phyloP scores from a whole-genome alignment of 1,140 invertebrate genomes.

The Pseudomyrmex flavicornis region DNA sequence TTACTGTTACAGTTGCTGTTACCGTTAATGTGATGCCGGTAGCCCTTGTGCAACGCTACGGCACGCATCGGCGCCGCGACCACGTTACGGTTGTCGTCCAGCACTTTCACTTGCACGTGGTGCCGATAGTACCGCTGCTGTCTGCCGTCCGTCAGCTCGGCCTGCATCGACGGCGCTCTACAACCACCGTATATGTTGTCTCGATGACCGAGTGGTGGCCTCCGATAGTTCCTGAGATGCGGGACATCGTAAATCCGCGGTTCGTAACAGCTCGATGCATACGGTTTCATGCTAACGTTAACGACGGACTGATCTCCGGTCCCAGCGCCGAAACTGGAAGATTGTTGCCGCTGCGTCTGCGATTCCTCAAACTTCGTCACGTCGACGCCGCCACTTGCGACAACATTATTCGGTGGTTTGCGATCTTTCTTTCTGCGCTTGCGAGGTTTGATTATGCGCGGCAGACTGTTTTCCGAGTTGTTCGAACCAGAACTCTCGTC shows the following conservation, averaged over 20 bases:
- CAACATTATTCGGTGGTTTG: slow-evolving; percentile 86
- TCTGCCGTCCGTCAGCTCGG: slow-evolving; percentile 80
- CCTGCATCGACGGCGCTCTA: slow-evolving; percentile 72
- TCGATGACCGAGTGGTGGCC: slow-evolving; percentile 69
- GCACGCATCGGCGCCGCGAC: slow-evolving; percentile 77
- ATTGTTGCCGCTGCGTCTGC: slow-evolving; percentile 78
- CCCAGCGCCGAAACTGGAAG: slow-evolving; percentile 64
- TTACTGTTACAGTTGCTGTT: slow-evolving; percentile 51
- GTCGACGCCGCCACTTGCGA: slow-evolving; percentile 74
- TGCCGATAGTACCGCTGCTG: slow-evolving; percentile 75
- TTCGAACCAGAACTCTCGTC: slow-evolving; percentile 91
- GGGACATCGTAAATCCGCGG: slow-evolving; percentile 71
- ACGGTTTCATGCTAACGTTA: slow-evolving; percentile 78
- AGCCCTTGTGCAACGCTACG: slow-evolving; percentile 71
- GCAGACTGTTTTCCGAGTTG: slow-evolving; percentile 91
- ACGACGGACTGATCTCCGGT: slow-evolving; percentile 73
- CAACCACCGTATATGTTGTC: slow-evolving; percentile 74
- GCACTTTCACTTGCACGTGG: slow-evolving; percentile 83
- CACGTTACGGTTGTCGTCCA: slow-evolving; percentile 84
- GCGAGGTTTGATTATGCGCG: slow-evolving; percentile 94
- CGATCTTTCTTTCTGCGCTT: slow-evolving; percentile 95
- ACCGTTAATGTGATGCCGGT: slow-evolving; percentile 63
- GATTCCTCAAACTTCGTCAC: slow-evolving; percentile 82
- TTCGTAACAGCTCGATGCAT: slow-evolving; percentile 77
- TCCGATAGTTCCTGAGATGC: slow-evolving; percentile 70